Evolutionary conservation across 2,888 invertebrate species (phyloP).

Genomic region (Yponomeuta evonymella): DNA sequence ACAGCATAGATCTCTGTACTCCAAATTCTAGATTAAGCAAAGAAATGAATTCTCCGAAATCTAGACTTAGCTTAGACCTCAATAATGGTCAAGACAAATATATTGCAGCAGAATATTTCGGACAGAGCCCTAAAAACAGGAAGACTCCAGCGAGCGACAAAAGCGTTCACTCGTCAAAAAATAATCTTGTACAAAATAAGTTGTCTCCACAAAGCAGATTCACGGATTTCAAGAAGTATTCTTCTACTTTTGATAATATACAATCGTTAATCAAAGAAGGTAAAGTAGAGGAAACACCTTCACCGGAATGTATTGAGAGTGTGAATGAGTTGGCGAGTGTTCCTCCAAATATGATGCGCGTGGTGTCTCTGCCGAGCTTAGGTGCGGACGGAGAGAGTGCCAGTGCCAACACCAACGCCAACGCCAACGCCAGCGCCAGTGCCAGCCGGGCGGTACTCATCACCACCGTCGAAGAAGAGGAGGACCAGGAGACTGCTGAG

Average conservation of each 20-base stretch:
- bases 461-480: constrained; percentile 83
- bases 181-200: constrained; percentile 56
- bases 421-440: not conserved
- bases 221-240: constrained; percentile 81
- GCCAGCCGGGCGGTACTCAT: constrained; percentile 79
- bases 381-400: constrained; percentile 39
- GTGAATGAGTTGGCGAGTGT: constrained; percentile 79
- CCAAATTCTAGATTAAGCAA: constrained; percentile 76
- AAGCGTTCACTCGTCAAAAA: constrained; percentile 40
- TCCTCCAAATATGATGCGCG: constrained; percentile 79
- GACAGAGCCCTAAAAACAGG: constrained; percentile 68
- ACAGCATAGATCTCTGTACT: constrained; percentile 81
- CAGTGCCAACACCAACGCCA: not conserved
- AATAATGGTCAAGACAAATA: constrained; percentile 72
- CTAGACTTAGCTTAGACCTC: constrained; percentile 77
- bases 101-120: constrained; percentile 62
- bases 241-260: constrained; percentile 86
- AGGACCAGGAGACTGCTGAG: constrained; percentile 79
- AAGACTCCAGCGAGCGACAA: constrained; percentile 51
- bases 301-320: constrained; percentile 72
- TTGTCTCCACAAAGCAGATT: constrained; percentile 74
- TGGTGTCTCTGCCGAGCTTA: constrained; percentile 81
- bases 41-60: constrained; percentile 77
- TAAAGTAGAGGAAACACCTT: constrained; percentile 74
- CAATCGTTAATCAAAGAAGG: constrained; percentile 84